Percentiles rank a stretch among this genome's conserved stretches.
Conservation (phyloP, 2,888 invertebrate genomes). For the Lymantria dispar region DNA sequence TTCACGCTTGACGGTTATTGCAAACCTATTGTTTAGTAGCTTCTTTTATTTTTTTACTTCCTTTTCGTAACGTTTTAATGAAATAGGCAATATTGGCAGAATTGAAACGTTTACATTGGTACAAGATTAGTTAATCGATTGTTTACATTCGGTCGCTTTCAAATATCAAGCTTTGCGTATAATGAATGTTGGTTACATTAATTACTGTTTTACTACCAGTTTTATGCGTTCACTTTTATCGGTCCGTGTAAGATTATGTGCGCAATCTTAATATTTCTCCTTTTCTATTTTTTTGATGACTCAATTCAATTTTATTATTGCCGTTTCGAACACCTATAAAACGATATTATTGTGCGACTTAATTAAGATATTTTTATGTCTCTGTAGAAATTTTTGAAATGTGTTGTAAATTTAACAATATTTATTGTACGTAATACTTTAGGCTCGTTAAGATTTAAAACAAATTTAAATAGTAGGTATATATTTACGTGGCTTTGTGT, state of each 20-base stretch:
- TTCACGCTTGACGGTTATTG: conserved; percentile 3
- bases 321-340: conserved; percentile 32
- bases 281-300: conserved; percentile 60
- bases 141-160: conserved; percentile 62
- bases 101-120: conserved; percentile 47
- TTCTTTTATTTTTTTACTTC: conserved; percentile 33
- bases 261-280: conserved; percentile 60
- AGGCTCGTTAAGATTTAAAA: neutral
- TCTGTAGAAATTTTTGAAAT: neutral
- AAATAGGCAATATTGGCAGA: conserved; percentile 42
- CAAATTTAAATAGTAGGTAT: neutral
- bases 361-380: conserved; percentile 9
- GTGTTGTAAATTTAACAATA: neutral
- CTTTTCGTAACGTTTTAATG: conserved; percentile 55
- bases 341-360: conserved; percentile 29
- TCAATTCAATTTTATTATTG: conserved; percentile 50
- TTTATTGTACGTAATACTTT: neutral
- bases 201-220: conserved; percentile 71
- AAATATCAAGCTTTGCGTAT: conserved; percentile 59
- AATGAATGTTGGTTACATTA: conserved; percentile 71
- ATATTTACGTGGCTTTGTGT: no score
- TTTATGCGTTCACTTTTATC: conserved; percentile 71
- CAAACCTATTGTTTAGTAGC: conserved; percentile 7
- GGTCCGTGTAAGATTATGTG: conserved; percentile 67
- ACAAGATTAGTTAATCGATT: conserved; percentile 69